These are phyloP conservation scores for Sylvietta virens DNA, from an alignment of 2,113 vertebrate species.

Conservation along the genomic window DNA sequence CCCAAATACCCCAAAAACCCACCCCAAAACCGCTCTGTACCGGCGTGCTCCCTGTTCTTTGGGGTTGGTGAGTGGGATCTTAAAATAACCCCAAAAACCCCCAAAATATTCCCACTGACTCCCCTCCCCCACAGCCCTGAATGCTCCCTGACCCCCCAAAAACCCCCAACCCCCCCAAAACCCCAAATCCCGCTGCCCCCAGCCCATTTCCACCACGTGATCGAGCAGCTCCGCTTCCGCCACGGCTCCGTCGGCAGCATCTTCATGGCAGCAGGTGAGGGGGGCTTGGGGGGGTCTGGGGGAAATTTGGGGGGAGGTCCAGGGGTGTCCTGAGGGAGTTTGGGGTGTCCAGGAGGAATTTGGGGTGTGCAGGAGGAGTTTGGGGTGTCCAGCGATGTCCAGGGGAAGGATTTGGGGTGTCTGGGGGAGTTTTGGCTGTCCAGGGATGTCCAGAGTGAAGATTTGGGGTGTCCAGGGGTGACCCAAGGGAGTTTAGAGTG, in stretches of 20 bases:
- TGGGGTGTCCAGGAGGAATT: no score
- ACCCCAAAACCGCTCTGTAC: background rate
- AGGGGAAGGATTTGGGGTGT: background rate
- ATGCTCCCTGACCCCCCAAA: background rate
- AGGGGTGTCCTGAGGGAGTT: no score
- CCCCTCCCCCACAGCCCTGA: no score
- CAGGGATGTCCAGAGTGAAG: background rate
- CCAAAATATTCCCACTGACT: background rate
- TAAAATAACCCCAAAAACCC: background rate
- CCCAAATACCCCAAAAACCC: no score
- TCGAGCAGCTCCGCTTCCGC: background rate
- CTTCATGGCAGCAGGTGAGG: background rate
- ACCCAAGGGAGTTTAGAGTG: no score
- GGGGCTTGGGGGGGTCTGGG: background rate
- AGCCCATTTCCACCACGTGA: background rate
- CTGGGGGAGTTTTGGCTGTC: no score
- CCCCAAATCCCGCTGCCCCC: background rate
- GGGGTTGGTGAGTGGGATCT: background rate
- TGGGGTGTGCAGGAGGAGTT: no score
- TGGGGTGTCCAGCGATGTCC: background rate
- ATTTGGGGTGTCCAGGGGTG: background rate
- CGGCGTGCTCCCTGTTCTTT: background rate
- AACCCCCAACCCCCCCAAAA: background rate
- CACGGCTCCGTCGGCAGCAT: background rate
- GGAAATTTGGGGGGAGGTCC: no score